Conservation (phyloP, 2,113 vertebrate species). For the Tychaedon coryphoeus region DNA sequence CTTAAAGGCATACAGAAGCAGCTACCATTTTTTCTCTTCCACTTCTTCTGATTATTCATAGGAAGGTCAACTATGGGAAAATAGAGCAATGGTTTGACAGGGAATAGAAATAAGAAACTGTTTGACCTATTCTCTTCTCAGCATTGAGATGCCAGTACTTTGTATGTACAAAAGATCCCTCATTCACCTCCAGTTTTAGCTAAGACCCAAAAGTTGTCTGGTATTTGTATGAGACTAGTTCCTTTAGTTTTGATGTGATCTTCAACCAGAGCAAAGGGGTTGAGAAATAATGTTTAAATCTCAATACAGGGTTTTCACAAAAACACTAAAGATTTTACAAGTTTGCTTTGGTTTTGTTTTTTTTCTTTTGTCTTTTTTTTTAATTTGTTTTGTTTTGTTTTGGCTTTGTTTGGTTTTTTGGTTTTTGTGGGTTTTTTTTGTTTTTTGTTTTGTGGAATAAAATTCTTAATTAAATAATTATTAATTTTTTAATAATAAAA, state of each 20-base stretch:
- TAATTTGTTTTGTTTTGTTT: too few species aligned
- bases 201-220: background rate
- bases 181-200: fast-evolving
- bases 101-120: background rate
- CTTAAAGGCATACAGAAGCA: background rate
- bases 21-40: background rate
- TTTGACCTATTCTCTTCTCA: background rate
- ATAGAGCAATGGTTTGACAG: background rate
- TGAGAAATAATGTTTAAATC: background rate
- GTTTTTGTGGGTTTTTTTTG: too few species aligned
- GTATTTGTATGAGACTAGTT: background rate
- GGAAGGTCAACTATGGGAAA: background rate
- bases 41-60: background rate
- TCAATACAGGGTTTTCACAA: background rate
- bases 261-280: background rate
- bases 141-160: background rate
- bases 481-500: background rate
- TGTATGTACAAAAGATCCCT: background rate
- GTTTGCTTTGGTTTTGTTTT: too few species aligned
- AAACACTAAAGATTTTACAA: background rate
- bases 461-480: background rate
- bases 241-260: background rate
- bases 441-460: background rate
- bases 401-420: too few species aligned
- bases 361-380: too few species aligned